phyloP scores from a whole-genome alignment of 2,113 vertebrate species.

The Clarias macrocephalus region DNA sequence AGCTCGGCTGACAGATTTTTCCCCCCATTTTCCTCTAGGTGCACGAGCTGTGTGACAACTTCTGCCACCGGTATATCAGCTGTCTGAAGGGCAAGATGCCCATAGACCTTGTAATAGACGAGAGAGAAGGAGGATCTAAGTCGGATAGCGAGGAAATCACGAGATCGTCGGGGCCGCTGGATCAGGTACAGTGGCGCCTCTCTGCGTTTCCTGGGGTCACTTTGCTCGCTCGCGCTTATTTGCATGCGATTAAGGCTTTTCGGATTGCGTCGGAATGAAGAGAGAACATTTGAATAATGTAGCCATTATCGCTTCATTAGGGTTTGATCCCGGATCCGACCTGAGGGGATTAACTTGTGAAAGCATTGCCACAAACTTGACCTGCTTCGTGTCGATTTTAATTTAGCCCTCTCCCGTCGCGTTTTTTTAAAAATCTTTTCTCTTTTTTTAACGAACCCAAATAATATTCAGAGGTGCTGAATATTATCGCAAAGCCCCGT shows the following conservation, averaged over 20 bases:
- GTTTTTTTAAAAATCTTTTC: slow-evolving; percentile 70
- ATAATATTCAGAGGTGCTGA: slow-evolving; percentile 48
- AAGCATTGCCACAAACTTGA: slow-evolving; percentile 91
- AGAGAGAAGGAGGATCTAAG: slow-evolving; percentile 97
- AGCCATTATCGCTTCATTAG: slow-evolving; percentile 99
- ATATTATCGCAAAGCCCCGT: slow-evolving; percentile 39
- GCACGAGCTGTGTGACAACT: slow-evolving; percentile 99
- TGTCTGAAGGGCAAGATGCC: slow-evolving; percentile 99
- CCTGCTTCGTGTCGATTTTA: slow-evolving; percentile 96
- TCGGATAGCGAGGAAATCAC: slow-evolving; percentile 99
- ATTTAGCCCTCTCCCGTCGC: slow-evolving; percentile 83
- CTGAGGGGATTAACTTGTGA: slow-evolving; percentile 89
- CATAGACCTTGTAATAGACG: slow-evolving; percentile 99
- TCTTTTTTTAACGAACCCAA: slow-evolving; percentile 64
- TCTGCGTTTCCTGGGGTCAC: slow-evolving; percentile 76
- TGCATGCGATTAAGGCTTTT: slow-evolving; percentile 98
- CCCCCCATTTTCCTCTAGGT: slow-evolving; percentile 76
- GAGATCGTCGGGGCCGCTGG: slow-evolving; percentile 91
- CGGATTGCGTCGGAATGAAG: slow-evolving; percentile 94
- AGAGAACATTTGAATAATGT: slow-evolving; percentile 84
- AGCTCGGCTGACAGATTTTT: slow-evolving; percentile 13
- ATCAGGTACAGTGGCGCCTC: slow-evolving; percentile 83
- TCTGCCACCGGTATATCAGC: slow-evolving; percentile 99
- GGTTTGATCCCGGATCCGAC: slow-evolving; percentile 89
- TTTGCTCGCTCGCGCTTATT: slow-evolving; percentile 85